Percentiles rank a stretch among this genome's conserved stretches.
These are phyloP conservation scores for Bombus confusus DNA, from an alignment of 1,140 invertebrate species.

Conservation along the genomic window DNA sequence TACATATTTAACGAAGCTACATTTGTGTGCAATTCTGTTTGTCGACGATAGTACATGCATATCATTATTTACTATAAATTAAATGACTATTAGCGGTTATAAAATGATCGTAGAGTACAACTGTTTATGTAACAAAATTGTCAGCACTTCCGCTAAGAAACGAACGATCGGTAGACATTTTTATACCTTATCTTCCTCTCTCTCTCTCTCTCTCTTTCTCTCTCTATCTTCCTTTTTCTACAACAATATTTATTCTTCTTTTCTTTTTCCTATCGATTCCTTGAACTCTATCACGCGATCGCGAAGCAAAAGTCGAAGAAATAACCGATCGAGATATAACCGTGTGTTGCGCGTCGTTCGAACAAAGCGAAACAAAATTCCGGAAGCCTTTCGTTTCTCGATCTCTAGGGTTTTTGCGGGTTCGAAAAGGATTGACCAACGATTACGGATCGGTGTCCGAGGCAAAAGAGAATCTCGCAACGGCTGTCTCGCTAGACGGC, in stretches of 20 bases:
- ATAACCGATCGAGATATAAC: neutral
- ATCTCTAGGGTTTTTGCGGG: slow-evolving; percentile 35
- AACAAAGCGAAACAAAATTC: neutral
- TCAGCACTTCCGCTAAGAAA: neutral
- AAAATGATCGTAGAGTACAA: slow-evolving; percentile 19
- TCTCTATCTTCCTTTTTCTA: too few species aligned
- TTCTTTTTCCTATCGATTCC: neutral
- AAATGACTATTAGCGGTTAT: neutral
- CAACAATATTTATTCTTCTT: neutral
- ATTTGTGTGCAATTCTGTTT: neutral
- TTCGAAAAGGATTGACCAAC: slow-evolving; percentile 8
- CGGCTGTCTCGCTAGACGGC: slow-evolving; percentile 25
- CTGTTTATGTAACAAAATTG: slow-evolving; percentile 13
- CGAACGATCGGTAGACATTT: neutral
- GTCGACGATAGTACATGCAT: slow-evolving; percentile 29
- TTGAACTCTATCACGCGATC: neutral
- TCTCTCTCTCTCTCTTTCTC: neutral
- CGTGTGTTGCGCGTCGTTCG: neutral
- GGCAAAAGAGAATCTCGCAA: slow-evolving; percentile 8
- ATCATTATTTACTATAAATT: slow-evolving; percentile 59
- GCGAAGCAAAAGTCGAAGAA: neutral
- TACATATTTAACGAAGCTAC: slow-evolving; percentile 1
- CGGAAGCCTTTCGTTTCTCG: slow-evolving; percentile 46
- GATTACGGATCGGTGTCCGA: slow-evolving; percentile 34
- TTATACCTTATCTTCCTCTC: neutral